phyloP scores from a whole-genome alignment of 1,140 invertebrate species.

The Hirudo medicinalis region DNA sequence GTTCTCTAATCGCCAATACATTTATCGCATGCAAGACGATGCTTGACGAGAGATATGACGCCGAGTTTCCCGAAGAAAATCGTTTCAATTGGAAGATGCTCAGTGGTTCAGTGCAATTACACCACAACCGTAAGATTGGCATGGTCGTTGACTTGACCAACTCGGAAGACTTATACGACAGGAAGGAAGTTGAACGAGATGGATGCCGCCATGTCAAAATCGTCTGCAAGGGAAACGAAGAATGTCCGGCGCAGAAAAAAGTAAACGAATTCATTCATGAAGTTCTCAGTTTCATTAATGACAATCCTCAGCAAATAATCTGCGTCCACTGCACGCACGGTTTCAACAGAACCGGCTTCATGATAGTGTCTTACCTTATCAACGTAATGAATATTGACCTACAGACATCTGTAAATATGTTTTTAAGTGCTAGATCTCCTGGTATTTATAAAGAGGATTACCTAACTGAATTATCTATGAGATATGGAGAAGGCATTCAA shows the following conservation, averaged over 20 bases:
- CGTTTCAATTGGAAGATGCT: slow-evolving; percentile 73
- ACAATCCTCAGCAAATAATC: slow-evolving; percentile 27
- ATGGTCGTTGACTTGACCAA: slow-evolving; percentile 94
- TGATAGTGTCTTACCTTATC: slow-evolving; percentile 81
- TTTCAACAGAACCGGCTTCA: slow-evolving; percentile 89
- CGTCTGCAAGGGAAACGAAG: slow-evolving; percentile 64
- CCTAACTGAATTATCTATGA: slow-evolving; percentile 46
- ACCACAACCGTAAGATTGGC: slow-evolving; percentile 61
- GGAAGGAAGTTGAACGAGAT: slow-evolving; percentile 55
- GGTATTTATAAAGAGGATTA: slow-evolving; percentile 61
- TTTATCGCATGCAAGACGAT: slow-evolving; percentile 83
- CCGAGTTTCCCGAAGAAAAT: slow-evolving; percentile 61
- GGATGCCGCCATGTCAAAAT: slow-evolving; percentile 64
- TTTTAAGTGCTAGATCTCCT: slow-evolving; percentile 40
- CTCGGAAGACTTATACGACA: slow-evolving; percentile 79
- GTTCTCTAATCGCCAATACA: slow-evolving; percentile 33
- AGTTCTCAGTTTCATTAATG: not conserved
- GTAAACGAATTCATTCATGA: not conserved
- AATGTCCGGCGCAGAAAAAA: not conserved
- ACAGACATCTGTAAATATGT: not conserved
- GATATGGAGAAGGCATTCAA: slow-evolving; percentile 66
- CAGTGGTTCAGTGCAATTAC: not conserved
- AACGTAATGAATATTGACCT: slow-evolving; percentile 45
- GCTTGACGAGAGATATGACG: slow-evolving; percentile 59
- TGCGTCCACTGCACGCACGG: slow-evolving; percentile 96